A percentile compares a stretch with the other conserved stretches of the same genome.
phyloP scores from a whole-genome alignment of 2,113 vertebrate genomes.

The Anthoscopus minutus region DNA sequence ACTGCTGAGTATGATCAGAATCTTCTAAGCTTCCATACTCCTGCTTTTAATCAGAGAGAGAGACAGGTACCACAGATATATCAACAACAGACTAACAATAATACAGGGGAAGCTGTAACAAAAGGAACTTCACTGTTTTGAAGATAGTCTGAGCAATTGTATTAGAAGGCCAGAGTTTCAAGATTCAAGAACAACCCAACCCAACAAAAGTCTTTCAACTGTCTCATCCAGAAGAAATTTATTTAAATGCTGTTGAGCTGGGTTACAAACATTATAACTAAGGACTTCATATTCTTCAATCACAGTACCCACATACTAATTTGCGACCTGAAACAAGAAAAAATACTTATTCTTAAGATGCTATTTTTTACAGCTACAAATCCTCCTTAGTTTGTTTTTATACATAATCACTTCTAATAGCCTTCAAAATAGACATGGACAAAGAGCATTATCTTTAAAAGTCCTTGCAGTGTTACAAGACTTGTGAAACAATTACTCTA shows the following conservation, averaged over 20 bases:
- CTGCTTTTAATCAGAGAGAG: not conserved
- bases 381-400: not conserved
- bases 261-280: not conserved
- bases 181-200: not conserved
- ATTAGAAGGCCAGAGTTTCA: not conserved
- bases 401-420: not conserved
- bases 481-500: not conserved
- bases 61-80: not conserved
- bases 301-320: not conserved
- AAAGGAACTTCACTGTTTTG: not conserved
- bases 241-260: not conserved
- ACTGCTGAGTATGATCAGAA: not conserved
- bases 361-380: not conserved
- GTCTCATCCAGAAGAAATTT: not conserved
- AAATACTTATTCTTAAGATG: not conserved
- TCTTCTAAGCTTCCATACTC: not conserved
- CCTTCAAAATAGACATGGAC: not conserved
- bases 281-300: not conserved
- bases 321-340: not conserved
- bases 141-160: not conserved
- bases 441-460: not conserved
- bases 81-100: not conserved
- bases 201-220: not conserved
- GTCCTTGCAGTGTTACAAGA: not conserved
- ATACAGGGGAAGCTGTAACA: not conserved